Conservation (phyloP, 2,113 vertebrate genomes). For the Calypte anna region DNA sequence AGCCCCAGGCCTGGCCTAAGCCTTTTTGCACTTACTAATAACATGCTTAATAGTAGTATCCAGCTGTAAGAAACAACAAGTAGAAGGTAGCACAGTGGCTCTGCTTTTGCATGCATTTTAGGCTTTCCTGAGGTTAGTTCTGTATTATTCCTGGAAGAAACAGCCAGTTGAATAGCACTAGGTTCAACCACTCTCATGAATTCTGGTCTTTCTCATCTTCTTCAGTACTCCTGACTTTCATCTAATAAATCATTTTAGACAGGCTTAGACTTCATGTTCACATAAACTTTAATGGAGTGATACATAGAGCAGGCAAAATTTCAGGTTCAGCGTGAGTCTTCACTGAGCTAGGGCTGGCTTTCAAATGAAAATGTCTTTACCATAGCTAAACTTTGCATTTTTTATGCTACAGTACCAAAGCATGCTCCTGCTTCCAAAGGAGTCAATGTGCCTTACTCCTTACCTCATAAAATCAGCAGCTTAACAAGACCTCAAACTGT, state of each 20-base stretch:
- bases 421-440: neutral
- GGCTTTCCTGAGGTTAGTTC: neutral
- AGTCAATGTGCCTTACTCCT: neutral
- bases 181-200: slow-evolving; percentile 9
- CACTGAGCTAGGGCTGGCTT: neutral
- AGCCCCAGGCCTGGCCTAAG: neutral
- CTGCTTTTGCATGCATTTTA: neutral
- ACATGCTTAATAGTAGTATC: neutral
- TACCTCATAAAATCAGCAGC: neutral
- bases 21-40: neutral
- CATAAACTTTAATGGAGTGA: slow-evolving; percentile 30
- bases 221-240: neutral
- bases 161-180: neutral
- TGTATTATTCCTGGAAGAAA: neutral
- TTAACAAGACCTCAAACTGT: neutral
- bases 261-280: slow-evolving; percentile 18
- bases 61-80: neutral
- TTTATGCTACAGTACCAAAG: neutral
- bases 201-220: slow-evolving; percentile 23
- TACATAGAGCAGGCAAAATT: slow-evolving; percentile 25
- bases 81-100: neutral
- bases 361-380: neutral
- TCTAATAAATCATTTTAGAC: slow-evolving; percentile 37
- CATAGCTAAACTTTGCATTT: neutral
- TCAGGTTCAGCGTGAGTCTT: slow-evolving; percentile 18